phyloP scores from a whole-genome alignment of 2,888 invertebrate genomes.

The Thereva nobilitata region DNA sequence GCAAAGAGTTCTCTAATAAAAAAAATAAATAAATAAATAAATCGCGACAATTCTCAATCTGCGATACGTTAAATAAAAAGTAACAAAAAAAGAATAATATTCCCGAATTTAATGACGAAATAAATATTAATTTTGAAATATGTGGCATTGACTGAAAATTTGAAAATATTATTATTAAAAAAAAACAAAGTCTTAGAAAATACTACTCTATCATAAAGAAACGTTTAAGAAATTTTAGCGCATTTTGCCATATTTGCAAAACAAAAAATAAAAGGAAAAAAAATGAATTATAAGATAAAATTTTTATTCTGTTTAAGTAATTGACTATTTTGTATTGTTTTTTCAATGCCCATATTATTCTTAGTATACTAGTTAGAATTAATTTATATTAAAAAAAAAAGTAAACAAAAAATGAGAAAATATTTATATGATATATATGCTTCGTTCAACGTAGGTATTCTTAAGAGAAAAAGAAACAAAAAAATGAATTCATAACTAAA shows the following conservation, averaged over 20 bases:
- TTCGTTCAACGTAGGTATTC: conserved; percentile 32
- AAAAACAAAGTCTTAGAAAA: conserved; percentile 11
- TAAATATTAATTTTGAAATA: conserved; percentile 25
- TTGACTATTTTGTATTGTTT: conserved; percentile 17
- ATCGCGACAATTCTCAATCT: conserved; percentile 18
- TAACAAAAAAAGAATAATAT: conserved; percentile 8
- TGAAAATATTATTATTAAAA: conserved; percentile 1
- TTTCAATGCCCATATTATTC: conserved; percentile 39
- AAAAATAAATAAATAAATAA: conserved; percentile 2
- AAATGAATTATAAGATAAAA: no score
- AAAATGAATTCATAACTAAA: conserved; percentile 22
- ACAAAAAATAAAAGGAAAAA: no score
- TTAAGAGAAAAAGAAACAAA: conserved; percentile 21
- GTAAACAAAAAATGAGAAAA: neutral
- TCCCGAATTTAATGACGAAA: conserved; percentile 25
- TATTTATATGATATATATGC: conserved; percentile 24
- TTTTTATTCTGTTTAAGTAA: neutral
- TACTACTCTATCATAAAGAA: conserved; percentile 20
- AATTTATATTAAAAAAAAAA: conserved; percentile 35
- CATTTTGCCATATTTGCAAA: neutral
- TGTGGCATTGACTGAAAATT: conserved; percentile 30
- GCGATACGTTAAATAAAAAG: neutral
- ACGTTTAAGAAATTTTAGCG: conserved; percentile 10
- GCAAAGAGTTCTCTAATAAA: neutral
- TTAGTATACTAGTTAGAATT: conserved; percentile 48